Base-by-base conservation (phyloP, 2,797 vertebrate species). In the Allobates femoralis region DNA sequence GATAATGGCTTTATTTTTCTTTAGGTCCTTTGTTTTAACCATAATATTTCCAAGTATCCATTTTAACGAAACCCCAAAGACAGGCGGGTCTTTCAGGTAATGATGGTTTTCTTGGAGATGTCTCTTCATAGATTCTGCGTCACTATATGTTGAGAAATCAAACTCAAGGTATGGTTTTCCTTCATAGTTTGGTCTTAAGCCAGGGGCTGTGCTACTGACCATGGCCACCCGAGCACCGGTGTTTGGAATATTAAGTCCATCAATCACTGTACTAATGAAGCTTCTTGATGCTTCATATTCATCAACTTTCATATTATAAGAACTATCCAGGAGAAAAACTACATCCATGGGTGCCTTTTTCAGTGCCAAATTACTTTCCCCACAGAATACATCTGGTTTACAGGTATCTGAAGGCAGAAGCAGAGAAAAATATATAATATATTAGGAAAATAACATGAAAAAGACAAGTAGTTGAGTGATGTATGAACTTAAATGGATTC, bases 21-120 rank as follows among this genome's bases (percentile, higher is more conserved):
- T 92, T 77, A 73, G 73, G 7, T 90, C 91, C 37, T 90, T 88
- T 6, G 80, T 21, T 3, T 69, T 84, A 26, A 77, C 74, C 74
- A 94, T 94, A 55, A 94, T 28, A 5, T 94, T 91, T 76, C 91
- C 89, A 30, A 93, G 71, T 26, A 90, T 90, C 91, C 92, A 94
- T 51, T 88, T 79, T 15, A 94, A 84, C 75, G 93, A 92, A 1
- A 89, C 90, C 0, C 93, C 92, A 0, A 92, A 0, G 0, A 89
- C 90, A 56, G 90, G 58, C 0, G 91, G 88, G 50, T 91, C 91
- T 1, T 88, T 77, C 0, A 90, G 87, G 1, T 89, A 91, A 0
- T 79, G 86, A 1, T 92, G 32, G 0, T 87, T 88, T 1, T 90
- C 83, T 1, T 85, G 30, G 67, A 94, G 81, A 0, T 93, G 90